Conservation (phyloP, 2,888 invertebrate species). For the Noctua pronuba region DNA sequence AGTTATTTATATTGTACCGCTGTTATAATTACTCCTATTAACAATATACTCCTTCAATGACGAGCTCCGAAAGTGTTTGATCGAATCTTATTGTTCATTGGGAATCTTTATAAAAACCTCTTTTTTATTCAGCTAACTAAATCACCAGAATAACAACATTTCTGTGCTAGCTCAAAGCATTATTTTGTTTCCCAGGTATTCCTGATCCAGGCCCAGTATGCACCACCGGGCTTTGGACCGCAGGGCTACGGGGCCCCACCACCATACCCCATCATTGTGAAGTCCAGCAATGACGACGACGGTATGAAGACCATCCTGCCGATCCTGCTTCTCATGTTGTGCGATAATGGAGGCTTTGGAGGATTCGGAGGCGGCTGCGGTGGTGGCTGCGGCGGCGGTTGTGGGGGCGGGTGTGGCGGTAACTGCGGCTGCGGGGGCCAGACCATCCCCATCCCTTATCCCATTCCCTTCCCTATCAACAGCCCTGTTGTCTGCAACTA, state of each 20-base stretch:
- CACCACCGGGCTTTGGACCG: slow-evolving; percentile 59
- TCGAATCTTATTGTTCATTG: not conserved
- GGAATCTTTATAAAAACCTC: not conserved
- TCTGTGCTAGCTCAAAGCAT: not conserved
- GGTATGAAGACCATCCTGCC: slow-evolving; percentile 73
- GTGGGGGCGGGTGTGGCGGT: slow-evolving; percentile 64
- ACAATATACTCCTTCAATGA: not conserved
- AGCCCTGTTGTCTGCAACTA: slow-evolving; percentile 64
- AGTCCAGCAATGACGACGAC: slow-evolving; percentile 71
- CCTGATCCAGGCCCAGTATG: slow-evolving; percentile 73
- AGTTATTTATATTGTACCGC: not conserved
- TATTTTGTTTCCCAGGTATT: slow-evolving; percentile 66
- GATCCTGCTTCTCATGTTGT: slow-evolving; percentile 75
- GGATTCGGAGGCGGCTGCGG: slow-evolving; percentile 65
- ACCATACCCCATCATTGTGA: slow-evolving; percentile 74
- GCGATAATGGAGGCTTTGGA: slow-evolving; percentile 69
- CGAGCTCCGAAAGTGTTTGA: not conserved
- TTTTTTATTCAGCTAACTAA: not conserved
- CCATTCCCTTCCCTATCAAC: slow-evolving; percentile 74
- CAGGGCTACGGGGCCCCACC: slow-evolving; percentile 68
- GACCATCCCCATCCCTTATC: slow-evolving; percentile 75
- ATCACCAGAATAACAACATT: not conserved
- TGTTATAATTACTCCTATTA: not conserved
- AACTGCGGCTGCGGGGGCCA: slow-evolving; percentile 64
- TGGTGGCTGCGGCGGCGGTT: slow-evolving; percentile 54